A percentile compares a stretch with the other conserved stretches of the same genome.
phyloP scores from a whole-genome alignment of 2,113 vertebrate species.

The Pseudolaguvia tuberculata region DNA sequence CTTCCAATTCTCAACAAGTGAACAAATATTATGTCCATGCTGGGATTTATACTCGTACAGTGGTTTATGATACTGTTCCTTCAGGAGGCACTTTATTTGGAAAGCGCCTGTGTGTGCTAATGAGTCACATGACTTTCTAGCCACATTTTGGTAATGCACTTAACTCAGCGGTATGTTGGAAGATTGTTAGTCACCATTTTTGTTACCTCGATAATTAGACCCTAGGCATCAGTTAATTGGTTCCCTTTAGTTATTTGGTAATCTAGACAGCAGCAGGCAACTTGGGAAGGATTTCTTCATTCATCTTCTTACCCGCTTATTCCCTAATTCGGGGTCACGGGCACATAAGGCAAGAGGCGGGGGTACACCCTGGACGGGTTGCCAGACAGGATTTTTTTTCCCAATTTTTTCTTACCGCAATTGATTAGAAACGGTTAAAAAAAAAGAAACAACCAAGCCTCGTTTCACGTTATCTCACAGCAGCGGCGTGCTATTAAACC shows the following conservation, averaged over 20 bases:
- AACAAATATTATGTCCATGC: no score
- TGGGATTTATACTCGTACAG: no score
- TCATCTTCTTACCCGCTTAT: no score
- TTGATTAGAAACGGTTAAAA: no score
- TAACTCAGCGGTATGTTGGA: neutral
- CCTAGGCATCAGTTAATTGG: slow-evolving; percentile 24
- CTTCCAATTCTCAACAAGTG: no score
- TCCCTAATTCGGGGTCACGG: no score
- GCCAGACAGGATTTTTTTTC: no score
- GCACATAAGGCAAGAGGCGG: no score
- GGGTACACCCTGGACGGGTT: no score
- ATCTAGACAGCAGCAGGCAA: slow-evolving; percentile 5
- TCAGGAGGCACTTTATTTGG: neutral
- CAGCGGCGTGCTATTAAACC: neutral
- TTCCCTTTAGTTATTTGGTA: slow-evolving; percentile 20
- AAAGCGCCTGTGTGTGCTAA: neutral
- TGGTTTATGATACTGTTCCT: no score
- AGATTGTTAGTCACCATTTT: neutral
- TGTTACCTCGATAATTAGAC: neutral
- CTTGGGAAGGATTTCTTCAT: neutral
- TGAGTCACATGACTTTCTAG: neutral
- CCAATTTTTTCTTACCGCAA: no score
- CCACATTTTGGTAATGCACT: neutral
- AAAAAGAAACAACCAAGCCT: neutral
- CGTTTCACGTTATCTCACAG: neutral